Base-by-base conservation (phyloP, 1,140 invertebrate species). In the Drosophila nigrodunni region DNA sequence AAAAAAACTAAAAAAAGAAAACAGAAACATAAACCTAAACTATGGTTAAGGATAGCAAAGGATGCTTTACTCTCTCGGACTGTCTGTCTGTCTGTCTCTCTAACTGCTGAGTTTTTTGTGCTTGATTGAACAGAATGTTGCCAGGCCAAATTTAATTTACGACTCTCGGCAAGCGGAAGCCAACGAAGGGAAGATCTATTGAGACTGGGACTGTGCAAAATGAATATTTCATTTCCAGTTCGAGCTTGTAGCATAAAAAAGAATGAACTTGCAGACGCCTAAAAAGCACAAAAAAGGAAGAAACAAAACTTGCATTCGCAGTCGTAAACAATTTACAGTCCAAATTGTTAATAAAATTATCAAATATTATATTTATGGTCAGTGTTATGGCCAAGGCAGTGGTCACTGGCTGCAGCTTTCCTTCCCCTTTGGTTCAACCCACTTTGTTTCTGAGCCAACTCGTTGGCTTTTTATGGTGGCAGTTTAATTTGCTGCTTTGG, bases 271-370 rank as follows among this genome's bases (percentile, higher is more conserved):
- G 64, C 65, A 80, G 81, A 80, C 81, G 81, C 81, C 68, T 83
- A 80, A 76, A 83, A 83, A 80, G 77, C 77, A 8, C 34, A 11
- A 54, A 5, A 58, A 18, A 39, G 54, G 5, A 13, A 18, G 13
- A 34, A 34, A 7, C 30, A 30, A 13, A 11, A 35, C 41, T 44
- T 30, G 18, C 43, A 52, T 30, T 35, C 46, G 46, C 74, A 80
- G 83, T 88, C 82, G 85, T 88, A 88, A 88, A 88, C 85, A 85
- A 85, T 88, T 88, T 88, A 81, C 80, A 88, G 73, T 79, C 69
- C 57, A 89, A 88, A 88, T 89, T 88, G 85, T 88, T 88, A 88
- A 88, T 88, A 88, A 88, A 85, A 88, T 88, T 89, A 88, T 88
- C 85, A 88, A 88, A 88, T 88, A 88, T 88, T 89, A 82, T 88